Evolutionary conservation across 1,140 invertebrate genomes (phyloP), one percentile per base, ranked within the genome.

Genomic region (Solen grandis): DNA sequence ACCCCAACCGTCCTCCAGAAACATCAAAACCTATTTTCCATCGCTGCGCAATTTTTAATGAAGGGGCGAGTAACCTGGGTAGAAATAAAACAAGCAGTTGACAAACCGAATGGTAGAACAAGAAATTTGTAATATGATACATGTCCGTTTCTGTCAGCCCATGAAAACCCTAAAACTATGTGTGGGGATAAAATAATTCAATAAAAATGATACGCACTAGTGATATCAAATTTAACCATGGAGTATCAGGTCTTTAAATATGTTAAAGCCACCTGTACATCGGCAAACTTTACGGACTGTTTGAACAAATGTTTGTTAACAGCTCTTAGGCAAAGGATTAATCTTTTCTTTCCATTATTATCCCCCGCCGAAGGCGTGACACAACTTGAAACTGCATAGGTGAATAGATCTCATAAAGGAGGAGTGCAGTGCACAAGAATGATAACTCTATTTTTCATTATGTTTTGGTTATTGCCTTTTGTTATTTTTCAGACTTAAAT

Each of bases 91-190:
- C 62, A 59, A 36, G 70, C 68, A 19, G 59, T 60, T 75, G n/a
- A 46, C 70, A 81, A n/a, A 46, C 70, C 79, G 74, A 81, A 81
- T n/a, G 69, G 69, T 59, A 81, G 60, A 5, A 74, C 79, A 60
- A 66, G 33, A 73, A 73, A 81, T 54, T 52, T 57, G 25, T 55
- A 81, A 69, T 46, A 81, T 36, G 22, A 33, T 27, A 41, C 19
- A 2, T 1, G 19, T 2, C 36, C 63, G 38, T 62, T 22, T 57
- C 35, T 46, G 19, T 60, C 65, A 22, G 65, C 60, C 62, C 19
- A 76, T 1, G 60, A 82, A 76, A 68, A 82, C 14, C 70, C 70
- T 19, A 82, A 69, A 38, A 82, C 14, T 69, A 13, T 41, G 63
- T 36, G 54, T 77, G 65, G 16, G 52, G 63, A 19, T 63, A 31